Conservation (phyloP, 2,888 invertebrate species). For the Emmelina monodactyla region DNA sequence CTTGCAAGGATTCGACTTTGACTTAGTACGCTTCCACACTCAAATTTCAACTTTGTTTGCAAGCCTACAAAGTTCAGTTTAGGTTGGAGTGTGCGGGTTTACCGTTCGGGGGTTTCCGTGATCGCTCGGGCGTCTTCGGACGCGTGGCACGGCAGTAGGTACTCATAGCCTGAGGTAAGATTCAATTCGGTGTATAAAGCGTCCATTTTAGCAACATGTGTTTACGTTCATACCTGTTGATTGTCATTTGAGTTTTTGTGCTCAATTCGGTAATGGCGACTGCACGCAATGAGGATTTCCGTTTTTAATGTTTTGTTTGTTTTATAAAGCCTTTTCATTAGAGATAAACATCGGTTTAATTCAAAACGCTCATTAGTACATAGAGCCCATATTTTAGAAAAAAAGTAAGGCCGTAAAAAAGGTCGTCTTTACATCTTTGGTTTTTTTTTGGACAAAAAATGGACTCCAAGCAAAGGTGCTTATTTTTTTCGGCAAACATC, state of each 20-base stretch:
- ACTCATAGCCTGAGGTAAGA: constrained; percentile 24
- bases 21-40: constrained; percentile 8
- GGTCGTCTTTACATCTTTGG: too few species aligned
- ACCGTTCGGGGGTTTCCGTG: constrained; percentile 33
- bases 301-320: constrained; percentile 7
- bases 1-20: constrained; percentile 23
- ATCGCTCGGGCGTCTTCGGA: constrained; percentile 31
- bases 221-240: constrained; percentile 25
- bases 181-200: constrained; percentile 18
- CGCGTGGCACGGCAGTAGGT: constrained; percentile 37
- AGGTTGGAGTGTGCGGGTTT: constrained; percentile 3
- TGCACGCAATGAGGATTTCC: constrained; percentile 23
- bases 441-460: constrained; percentile 15
- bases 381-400: too few species aligned
- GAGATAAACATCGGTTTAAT: constrained; percentile 14
- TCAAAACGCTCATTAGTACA: too few species aligned
- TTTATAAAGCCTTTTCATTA: constrained; percentile 7
- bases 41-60: not conserved
- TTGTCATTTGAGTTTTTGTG: constrained; percentile 25
- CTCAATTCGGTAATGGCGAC: constrained; percentile 28
- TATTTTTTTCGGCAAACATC: constrained; percentile 43
- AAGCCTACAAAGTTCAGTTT: not conserved
- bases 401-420: too few species aligned
- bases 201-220: constrained; percentile 19
- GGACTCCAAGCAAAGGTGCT: constrained; percentile 42